Evolutionary conservation across 2,113 vertebrate genomes (phyloP), one percentile per base, ranked within the genome.

Genomic region (Carassius gibelio): DNA sequence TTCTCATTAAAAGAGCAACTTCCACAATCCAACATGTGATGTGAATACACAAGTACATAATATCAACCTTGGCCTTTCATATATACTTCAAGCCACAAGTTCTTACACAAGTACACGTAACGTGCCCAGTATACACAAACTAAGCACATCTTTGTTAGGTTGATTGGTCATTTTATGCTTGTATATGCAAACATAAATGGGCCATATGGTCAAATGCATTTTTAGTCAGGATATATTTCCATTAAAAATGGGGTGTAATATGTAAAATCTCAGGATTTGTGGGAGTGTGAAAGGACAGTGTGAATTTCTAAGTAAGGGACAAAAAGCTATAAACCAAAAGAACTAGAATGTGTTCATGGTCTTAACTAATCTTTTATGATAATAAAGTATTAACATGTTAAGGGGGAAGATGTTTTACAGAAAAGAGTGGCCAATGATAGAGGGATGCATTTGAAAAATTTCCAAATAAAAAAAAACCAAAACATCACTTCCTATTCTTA

Each of bases 401-500:
- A 88, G 82, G 76, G 88, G 77, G 83, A 88, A 85, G 64, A 88
- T 90, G 74, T 84, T 69, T 71, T 34, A 82, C 81, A 91, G 81
- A 93, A 64, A 88, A 82, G 84, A 90, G 30, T 72, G 69, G 75
- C 68, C 77, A 72, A 80, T 81, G 90, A 88, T 82, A 83, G 89
- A 85, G 86, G 90, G 89, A 84, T 88, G 90, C 71, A 83, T 90
- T 83, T 90, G 88, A 92, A 92, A 93, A 88, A 91, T 91, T 92
- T 85, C 83, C 64, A 88, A 90, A 57, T 17, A 6, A 19, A 15
- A 52, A 48, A 52, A 52, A 52, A 52, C 13, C 4, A 52, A 52
- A 52, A 15, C 52, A 80, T 93, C 90, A 96, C 94, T 96, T 97
- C 87, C 96, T 95, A 86, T 96, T 97, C 90, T 97, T 96, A 0